Conservation (phyloP, 1,140 invertebrate species). For the Harpegnathos saltator region DNA sequence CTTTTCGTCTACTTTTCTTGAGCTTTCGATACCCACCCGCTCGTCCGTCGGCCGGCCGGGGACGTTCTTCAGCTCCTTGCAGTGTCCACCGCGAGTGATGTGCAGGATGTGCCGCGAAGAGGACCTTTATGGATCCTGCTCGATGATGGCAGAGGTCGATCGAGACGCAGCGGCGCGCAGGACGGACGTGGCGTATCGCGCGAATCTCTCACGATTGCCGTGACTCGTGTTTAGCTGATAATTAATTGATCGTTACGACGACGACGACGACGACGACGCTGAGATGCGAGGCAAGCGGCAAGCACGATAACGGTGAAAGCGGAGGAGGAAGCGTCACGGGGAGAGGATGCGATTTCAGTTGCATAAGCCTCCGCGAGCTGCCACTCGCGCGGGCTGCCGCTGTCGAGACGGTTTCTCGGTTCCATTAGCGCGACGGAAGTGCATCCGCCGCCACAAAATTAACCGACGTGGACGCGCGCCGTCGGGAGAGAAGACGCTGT, state of each 20-base stretch:
- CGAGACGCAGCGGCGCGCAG: too few relatives aligned
- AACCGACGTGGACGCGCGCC: neutral
- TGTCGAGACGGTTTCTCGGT: constrained; percentile 55
- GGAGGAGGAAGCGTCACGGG: neutral
- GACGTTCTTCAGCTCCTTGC: constrained; percentile 23
- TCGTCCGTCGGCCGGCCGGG: too few relatives aligned
- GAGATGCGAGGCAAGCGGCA: too few relatives aligned
- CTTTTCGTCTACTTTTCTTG: constrained; percentile 32
- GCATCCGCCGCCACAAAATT: constrained; percentile 30
- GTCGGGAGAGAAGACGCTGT: constrained; percentile 28
- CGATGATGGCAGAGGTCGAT: too few relatives aligned
- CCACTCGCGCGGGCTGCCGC: constrained; percentile 22
- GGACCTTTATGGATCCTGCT: too few relatives aligned
- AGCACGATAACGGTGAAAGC: neutral
- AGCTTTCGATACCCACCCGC: constrained; percentile 24
- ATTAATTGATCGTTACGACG: too few relatives aligned
- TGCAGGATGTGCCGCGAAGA: too few relatives aligned
- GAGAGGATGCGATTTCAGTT: neutral
- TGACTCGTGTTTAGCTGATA: too few relatives aligned
- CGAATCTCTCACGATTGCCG: too few relatives aligned
- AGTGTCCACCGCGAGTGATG: constrained; percentile 14
- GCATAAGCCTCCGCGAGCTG: constrained; percentile 7
- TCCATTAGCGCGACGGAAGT: constrained; percentile 65
- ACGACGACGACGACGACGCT: too few relatives aligned
- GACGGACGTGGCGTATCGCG: too few relatives aligned